phyloP scores from a whole-genome alignment of 2,797 vertebrate genomes.

The Neosilurus hyrtlii region DNA sequence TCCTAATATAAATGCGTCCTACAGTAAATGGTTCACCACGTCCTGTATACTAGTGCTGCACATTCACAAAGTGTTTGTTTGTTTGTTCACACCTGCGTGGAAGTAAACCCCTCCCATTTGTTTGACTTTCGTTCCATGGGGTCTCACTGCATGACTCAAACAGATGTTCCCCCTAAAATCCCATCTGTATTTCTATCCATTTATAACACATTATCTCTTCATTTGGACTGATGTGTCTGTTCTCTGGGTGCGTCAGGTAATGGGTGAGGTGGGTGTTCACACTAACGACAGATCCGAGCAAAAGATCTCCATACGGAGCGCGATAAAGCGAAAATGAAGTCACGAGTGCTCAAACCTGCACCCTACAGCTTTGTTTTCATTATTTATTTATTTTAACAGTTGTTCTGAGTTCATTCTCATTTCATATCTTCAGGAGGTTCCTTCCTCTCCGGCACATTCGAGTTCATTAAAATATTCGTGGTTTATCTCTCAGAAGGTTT shows the following conservation, averaged over 20 bases:
- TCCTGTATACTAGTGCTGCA: neutral
- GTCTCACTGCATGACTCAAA: neutral
- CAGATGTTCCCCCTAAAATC: neutral
- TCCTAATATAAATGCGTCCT: neutral
- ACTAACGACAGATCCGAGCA: neutral
- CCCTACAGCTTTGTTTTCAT: too few species aligned
- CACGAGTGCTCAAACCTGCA: neutral
- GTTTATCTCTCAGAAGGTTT: neutral
- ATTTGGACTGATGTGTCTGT: neutral
- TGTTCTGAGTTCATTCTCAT: neutral
- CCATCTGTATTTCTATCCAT: neutral
- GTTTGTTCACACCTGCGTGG: neutral
- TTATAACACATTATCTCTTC: too few species aligned
- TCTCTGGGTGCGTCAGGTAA: neutral
- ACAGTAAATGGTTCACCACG: neutral
- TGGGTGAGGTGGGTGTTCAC: neutral
- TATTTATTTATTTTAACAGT: neutral
- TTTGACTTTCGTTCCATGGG: neutral
- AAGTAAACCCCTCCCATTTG: neutral
- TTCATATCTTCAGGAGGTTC: neutral
- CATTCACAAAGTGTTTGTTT: neutral
- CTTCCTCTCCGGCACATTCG: neutral
- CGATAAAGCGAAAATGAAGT: neutral
- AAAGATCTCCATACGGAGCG: neutral
- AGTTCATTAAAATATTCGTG: conserved; percentile 17